Evolutionary conservation across 2,113 vertebrate species (phyloP).

Genomic region (Irena cyanogastra): DNA sequence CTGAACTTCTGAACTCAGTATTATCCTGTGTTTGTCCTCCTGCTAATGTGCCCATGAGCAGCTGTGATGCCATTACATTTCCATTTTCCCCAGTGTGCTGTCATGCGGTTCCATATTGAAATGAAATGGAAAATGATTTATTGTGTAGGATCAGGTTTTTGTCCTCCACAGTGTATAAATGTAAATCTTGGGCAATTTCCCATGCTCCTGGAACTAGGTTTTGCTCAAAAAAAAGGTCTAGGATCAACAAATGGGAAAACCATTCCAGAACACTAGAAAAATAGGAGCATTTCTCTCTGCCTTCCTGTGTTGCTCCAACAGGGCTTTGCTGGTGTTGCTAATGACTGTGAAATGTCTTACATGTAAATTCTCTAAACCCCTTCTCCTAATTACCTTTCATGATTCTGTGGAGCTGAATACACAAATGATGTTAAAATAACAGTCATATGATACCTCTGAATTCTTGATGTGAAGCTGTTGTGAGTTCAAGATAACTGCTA

Average conservation of each 20-base stretch:
- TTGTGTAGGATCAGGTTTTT: neutral
- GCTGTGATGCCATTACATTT: neutral
- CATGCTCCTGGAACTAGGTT: conserved; percentile 40
- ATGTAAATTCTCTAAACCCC: neutral
- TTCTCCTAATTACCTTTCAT: neutral
- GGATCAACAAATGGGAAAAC: conserved; percentile 41
- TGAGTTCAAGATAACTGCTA: neutral
- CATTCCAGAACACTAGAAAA: neutral
- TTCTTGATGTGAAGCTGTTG: neutral
- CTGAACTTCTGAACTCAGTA: conserved; percentile 50
- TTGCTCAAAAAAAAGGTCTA: neutral
- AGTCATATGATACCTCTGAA: neutral
- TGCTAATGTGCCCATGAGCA: conserved; percentile 22
- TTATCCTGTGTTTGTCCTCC: conserved; percentile 13
- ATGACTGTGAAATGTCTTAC: neutral
- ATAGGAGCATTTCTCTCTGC: neutral
- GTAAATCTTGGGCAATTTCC: neutral
- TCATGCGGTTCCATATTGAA: neutral
- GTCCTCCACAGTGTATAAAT: neutral
- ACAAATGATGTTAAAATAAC: conserved; percentile 24
- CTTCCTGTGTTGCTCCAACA: neutral
- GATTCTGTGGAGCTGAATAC: conserved; percentile 15
- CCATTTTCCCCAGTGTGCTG: neutral
- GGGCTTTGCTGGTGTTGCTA: conserved; percentile 4
- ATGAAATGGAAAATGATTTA: conserved; percentile 37